Evolutionary conservation across 2,797 vertebrate genomes (phyloP).

Genomic region (Chanos chanos): DNA sequence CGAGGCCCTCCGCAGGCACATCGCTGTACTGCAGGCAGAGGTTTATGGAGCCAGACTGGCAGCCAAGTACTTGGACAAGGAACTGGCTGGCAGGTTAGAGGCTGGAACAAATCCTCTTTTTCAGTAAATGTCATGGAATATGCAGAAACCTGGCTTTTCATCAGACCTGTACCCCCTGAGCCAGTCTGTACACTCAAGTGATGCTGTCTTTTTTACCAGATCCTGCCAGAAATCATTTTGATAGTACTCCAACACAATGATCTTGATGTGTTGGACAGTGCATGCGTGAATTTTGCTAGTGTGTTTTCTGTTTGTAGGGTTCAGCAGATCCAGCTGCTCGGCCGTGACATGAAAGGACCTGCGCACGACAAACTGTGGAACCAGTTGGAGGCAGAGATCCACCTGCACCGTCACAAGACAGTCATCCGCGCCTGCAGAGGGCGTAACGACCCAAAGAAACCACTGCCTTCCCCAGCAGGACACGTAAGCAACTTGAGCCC

Average conservation of each 20-base stretch:
- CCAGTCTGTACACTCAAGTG: too few relatives aligned
- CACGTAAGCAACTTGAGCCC: constrained; percentile 90
- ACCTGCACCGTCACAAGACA: constrained; percentile 96
- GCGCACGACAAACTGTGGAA: constrained; percentile 99
- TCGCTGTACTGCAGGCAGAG: constrained; percentile 95
- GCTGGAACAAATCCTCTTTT: neutral
- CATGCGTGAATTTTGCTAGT: too few relatives aligned
- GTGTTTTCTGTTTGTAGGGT: constrained; percentile 71
- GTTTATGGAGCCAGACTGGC: constrained; percentile 95
- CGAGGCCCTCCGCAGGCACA: constrained; percentile 93
- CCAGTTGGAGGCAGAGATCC: constrained; percentile 97
- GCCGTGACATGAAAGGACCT: constrained; percentile 97
- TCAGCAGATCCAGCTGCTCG: constrained; percentile 95
- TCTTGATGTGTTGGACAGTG: too few relatives aligned
- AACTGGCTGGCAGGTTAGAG: constrained; percentile 89
- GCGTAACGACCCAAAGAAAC: constrained; percentile 89
- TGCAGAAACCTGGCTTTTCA: too few relatives aligned
- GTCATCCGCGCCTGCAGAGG: constrained; percentile 95
- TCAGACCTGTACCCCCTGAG: too few relatives aligned
- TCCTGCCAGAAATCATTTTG: too few relatives aligned
- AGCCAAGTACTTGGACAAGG: constrained; percentile 97
- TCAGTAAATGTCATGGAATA: too few relatives aligned
- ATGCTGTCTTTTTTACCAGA: too few relatives aligned
- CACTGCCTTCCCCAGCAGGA: constrained; percentile 85
- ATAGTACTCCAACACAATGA: too few relatives aligned